Evolutionary conservation across 2,113 vertebrate species (phyloP).

Genomic region (Apteryx mantelli): DNA sequence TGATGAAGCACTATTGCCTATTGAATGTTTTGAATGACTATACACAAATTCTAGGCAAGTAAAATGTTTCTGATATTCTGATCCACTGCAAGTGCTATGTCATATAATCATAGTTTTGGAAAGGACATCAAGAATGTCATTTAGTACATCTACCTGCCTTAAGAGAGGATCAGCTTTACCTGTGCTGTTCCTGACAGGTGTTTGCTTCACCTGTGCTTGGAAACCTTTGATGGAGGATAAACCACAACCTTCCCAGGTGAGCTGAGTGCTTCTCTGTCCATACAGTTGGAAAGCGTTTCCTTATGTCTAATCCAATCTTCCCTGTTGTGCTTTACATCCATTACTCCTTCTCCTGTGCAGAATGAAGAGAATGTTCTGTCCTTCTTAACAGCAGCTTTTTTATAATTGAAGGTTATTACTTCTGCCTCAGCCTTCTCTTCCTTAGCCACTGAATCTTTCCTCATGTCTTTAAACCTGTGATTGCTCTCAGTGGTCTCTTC

Average conservation of each 20-base stretch:
- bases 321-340: rapidly evolving
- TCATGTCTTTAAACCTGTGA: neutral
- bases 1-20: neutral
- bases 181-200: neutral
- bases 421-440: neutral
- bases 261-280: neutral
- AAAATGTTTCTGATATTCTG: neutral
- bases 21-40: neutral
- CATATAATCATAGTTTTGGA: neutral
- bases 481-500: neutral
- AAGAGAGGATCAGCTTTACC: neutral
- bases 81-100: neutral
- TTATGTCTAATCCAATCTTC: neutral
- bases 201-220: neutral
- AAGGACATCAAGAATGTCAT: neutral
- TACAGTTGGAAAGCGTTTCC: neutral
- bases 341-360: neutral
- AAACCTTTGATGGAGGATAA: neutral
- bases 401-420: neutral
- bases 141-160: neutral
- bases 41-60: neutral
- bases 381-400: neutral
- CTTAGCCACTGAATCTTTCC: neutral
- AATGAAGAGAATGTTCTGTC: neutral
- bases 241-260: neutral